phyloP scores from a whole-genome alignment of 1,140 invertebrate genomes.

The Drosophila rhopaloa region DNA sequence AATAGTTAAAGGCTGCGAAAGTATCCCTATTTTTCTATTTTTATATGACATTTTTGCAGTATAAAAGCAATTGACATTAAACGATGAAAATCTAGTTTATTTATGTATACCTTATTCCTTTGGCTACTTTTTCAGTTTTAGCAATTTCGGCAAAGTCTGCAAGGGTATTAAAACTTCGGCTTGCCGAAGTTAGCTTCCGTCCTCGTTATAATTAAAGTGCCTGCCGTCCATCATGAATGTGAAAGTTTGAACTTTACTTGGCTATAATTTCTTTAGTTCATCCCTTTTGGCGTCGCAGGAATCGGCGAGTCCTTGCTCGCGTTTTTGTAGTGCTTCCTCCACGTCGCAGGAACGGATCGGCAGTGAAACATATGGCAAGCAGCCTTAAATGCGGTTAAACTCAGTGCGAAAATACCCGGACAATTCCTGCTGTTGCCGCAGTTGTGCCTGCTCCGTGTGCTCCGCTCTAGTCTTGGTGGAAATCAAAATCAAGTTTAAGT shows the following conservation, averaged over 20 bases:
- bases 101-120: too few species aligned
- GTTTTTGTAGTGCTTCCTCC: constrained; percentile 48
- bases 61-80: too few species aligned
- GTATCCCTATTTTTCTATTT: too few species aligned
- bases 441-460: constrained; percentile 45
- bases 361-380: constrained; percentile 51
- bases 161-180: too few species aligned
- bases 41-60: too few species aligned
- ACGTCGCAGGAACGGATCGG: constrained; percentile 32
- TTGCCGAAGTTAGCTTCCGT: too few species aligned
- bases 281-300: not conserved
- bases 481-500: constrained; percentile 54
- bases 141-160: too few species aligned
- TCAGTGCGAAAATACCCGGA: constrained; percentile 26
- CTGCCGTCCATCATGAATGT: constrained; percentile 15
- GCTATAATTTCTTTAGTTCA: not conserved
- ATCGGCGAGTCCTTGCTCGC: constrained; percentile 19
- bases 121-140: too few species aligned
- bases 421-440: constrained; percentile 51
- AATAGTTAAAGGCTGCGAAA: too few species aligned
- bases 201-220: constrained; percentile 66
- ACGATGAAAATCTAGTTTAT: too few species aligned
- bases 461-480: constrained; percentile 42
- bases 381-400: constrained; percentile 59
- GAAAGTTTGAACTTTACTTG: not conserved